Percentiles rank a stretch among this genome's conserved stretches.
Conservation (phyloP, 2,797 vertebrate species). For the Babyrousa celebensis region DNA sequence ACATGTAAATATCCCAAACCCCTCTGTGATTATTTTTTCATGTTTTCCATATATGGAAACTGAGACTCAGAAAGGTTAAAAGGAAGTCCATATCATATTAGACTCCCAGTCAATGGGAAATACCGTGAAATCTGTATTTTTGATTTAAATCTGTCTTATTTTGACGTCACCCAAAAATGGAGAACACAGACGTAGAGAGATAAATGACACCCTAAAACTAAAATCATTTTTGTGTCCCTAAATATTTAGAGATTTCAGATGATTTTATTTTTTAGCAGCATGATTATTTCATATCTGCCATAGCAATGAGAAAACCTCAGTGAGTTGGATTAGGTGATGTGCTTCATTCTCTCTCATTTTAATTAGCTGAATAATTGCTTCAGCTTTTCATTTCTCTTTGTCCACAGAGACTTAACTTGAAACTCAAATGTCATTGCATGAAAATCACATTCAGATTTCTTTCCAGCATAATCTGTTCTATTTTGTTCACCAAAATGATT, state of each 20-base stretch:
- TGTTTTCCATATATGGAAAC: not conserved
- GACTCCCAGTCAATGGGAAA: not conserved
- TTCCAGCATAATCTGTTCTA: slow-evolving; percentile 72
- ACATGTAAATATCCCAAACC: not conserved
- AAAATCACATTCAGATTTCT: slow-evolving; percentile 62
- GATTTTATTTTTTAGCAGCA: slow-evolving; percentile 24
- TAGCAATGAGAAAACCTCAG: not conserved
- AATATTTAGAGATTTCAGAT: slow-evolving; percentile 4
- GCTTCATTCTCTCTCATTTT: slow-evolving; percentile 11
- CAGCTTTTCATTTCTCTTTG: slow-evolving; percentile 70
- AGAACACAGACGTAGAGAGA: not conserved
- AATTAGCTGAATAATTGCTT: slow-evolving; percentile 70
- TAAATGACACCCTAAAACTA: not conserved
- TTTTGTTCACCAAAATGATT: slow-evolving; percentile 73
- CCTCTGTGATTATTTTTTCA: not conserved
- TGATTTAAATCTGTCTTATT: not conserved
- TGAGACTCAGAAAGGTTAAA: not conserved
- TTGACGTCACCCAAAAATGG: not conserved
- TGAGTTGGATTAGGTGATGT: not conserved
- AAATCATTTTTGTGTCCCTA: not conserved
- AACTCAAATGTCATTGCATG: slow-evolving; percentile 56
- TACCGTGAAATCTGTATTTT: not conserved
- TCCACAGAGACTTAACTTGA: slow-evolving; percentile 63
- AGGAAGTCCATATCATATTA: not conserved
- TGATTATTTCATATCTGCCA: not conserved